These are phyloP conservation scores for Cyclura pinguis DNA, from an alignment of 2,797 vertebrate genomes.

Conservation along the genomic window DNA sequence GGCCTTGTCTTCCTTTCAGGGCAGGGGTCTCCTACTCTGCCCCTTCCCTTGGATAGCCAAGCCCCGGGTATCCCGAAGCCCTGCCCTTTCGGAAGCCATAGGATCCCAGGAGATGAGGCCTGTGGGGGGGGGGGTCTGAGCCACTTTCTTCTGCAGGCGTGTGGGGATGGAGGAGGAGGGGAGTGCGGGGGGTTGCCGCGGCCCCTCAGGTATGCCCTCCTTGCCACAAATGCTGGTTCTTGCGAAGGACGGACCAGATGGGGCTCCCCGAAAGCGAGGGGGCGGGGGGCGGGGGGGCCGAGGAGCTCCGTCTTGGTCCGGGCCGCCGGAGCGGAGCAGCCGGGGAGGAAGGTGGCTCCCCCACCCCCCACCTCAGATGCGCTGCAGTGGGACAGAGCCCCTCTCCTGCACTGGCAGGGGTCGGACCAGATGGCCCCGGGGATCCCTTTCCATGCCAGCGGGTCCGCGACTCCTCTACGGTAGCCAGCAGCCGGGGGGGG, in stretches of 20 bases:
- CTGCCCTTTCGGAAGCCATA: not conserved
- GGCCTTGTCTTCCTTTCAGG: not conserved
- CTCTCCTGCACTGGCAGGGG: slow-evolving; percentile 26
- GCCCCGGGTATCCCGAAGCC: too few relatives aligned
- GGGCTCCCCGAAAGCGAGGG: not conserved
- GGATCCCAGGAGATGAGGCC: not conserved
- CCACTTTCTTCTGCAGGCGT: not conserved
- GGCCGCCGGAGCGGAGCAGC: slow-evolving; percentile 36
- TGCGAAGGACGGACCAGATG: not conserved
- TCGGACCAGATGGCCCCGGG: too few relatives aligned
- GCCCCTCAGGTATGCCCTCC: not conserved
- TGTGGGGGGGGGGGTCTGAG: not conserved
- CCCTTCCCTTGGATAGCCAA: not conserved
- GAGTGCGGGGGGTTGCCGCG: not conserved
- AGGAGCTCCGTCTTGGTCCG: slow-evolving; percentile 46
- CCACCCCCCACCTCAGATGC: too few relatives aligned
- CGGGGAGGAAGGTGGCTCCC: slow-evolving; percentile 29
- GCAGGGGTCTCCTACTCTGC: not conserved
- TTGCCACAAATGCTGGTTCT: not conserved
- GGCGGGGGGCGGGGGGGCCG: too few relatives aligned
- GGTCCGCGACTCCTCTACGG: too few relatives aligned
- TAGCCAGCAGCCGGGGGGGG: too few relatives aligned
- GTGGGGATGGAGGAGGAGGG: too few relatives aligned
- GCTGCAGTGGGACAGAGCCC: slow-evolving; percentile 42
- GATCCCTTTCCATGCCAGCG: too few relatives aligned